Percentiles rank a stretch among this genome's conserved stretches.
Evolutionary conservation across 2,888 invertebrate genomes (phyloP).

Genomic region (Odontocolon sp.): DNA sequence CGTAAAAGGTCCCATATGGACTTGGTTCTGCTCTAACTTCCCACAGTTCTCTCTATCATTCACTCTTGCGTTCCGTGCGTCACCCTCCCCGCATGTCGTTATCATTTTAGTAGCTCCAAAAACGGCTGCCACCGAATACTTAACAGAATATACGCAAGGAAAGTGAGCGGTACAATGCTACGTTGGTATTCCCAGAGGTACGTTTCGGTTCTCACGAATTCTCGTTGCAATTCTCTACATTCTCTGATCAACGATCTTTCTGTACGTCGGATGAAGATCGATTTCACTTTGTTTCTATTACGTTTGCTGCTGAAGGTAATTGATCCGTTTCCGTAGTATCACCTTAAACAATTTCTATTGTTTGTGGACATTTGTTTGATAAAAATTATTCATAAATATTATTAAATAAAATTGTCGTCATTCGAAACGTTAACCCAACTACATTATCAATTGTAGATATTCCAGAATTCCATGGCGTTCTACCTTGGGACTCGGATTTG

Average conservation of each 20-base stretch:
- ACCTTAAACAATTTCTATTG: too few relatives aligned
- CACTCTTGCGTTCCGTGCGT: conserved; percentile 50
- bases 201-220: conserved; percentile 30
- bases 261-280: neutral
- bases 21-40: conserved; percentile 28
- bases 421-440: too few relatives aligned
- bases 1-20: conserved; percentile 69
- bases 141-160: too few relatives aligned
- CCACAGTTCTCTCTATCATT: conserved; percentile 3
- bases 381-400: too few relatives aligned
- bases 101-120: conserved; percentile 74
- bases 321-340: neutral
- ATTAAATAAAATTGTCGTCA: too few relatives aligned
- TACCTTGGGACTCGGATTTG: neutral
- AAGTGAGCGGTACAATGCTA: too few relatives aligned
- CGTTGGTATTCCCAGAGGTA: conserved; percentile 20
- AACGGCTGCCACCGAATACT: conserved; percentile 69
- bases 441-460: neutral
- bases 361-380: too few relatives aligned
- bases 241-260: conserved; percentile 15
- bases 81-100: conserved; percentile 70
- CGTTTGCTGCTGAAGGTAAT: too few relatives aligned
- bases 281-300: neutral
- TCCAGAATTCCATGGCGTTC: neutral
- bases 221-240: conserved; percentile 8